Conservation (phyloP, 2,888 invertebrate species). For the Meiosimyza platycephala region DNA sequence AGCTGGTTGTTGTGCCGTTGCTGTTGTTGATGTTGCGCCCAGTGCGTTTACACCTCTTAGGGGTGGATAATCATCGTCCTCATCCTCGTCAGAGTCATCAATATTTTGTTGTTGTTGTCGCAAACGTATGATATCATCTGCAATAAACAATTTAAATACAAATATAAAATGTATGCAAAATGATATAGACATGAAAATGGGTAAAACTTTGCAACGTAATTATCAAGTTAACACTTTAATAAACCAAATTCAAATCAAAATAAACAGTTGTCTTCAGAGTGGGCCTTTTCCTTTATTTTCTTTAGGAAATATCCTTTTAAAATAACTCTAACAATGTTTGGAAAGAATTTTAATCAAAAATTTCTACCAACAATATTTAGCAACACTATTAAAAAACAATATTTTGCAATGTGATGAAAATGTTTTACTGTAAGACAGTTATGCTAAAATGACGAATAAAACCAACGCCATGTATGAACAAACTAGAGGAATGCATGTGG, state of each 20-base stretch:
- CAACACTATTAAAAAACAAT: too few relatives aligned
- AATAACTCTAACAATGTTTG: too few relatives aligned
- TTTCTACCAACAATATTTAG: too few relatives aligned
- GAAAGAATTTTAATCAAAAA: too few relatives aligned
- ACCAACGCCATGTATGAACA: too few relatives aligned
- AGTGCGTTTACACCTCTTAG: background rate
- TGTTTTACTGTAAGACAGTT: too few relatives aligned
- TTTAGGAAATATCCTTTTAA: too few relatives aligned
- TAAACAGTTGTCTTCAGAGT: too few relatives aligned
- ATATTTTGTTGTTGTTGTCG: slow-evolving; percentile 64
- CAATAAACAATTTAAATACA: slow-evolving; percentile 23
- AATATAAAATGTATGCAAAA: background rate
- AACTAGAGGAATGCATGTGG: too few relatives aligned
- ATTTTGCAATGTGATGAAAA: too few relatives aligned
- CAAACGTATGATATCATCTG: slow-evolving; percentile 67
- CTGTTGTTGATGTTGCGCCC: slow-evolving; percentile 2
- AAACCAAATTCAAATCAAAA: background rate
- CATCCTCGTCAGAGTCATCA: slow-evolving; percentile 70
- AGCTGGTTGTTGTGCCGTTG: slow-evolving; percentile 1
- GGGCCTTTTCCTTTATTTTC: too few relatives aligned
- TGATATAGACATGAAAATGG: background rate
- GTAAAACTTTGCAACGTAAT: background rate
- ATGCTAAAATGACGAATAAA: too few relatives aligned
- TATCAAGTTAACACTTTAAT: background rate
- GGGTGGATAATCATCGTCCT: slow-evolving; percentile 28